Evolutionary conservation across 2,113 vertebrate species (phyloP).

Genomic region (Scomber japonicus): DNA sequence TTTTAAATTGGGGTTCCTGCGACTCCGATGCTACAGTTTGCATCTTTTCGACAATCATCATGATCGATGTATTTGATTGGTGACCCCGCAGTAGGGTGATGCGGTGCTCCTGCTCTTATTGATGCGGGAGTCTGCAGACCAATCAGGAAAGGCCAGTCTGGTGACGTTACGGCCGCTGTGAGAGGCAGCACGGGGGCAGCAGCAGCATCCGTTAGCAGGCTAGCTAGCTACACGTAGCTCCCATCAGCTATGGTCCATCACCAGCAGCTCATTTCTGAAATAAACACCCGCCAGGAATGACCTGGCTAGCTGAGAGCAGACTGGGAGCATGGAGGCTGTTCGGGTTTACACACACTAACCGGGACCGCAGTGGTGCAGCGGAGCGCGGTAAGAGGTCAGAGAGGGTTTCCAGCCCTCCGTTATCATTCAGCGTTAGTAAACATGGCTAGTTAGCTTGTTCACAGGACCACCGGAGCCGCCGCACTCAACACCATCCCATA

Average conservation of each 20-base stretch:
- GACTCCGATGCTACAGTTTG: too few species aligned
- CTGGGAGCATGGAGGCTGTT: slow-evolving; percentile 37
- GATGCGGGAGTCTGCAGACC: slow-evolving; percentile 60
- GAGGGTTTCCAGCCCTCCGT: slow-evolving; percentile 15
- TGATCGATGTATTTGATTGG: not conserved
- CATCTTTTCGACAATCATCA: too few species aligned
- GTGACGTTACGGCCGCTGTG: slow-evolving; percentile 66
- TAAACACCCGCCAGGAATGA: slow-evolving; percentile 34
- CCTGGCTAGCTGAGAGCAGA: not conserved
- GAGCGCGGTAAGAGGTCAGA: slow-evolving; percentile 61
- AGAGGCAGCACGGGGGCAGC: slow-evolving; percentile 3
- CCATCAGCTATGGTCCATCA: slow-evolving; percentile 47
- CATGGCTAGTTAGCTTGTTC: slow-evolving; percentile 70
- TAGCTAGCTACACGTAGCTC: slow-evolving; percentile 54
- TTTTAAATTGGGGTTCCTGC: too few species aligned
- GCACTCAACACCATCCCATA: slow-evolving; percentile 21
- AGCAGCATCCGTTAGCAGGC: slow-evolving; percentile 57
- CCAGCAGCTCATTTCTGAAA: not conserved
- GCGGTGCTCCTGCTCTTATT: not conserved
- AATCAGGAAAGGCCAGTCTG: slow-evolving; percentile 33
- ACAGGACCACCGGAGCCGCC: slow-evolving; percentile 44
- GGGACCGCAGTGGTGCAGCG: slow-evolving; percentile 31
- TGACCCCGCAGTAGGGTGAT: not conserved
- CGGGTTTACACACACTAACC: slow-evolving; percentile 19
- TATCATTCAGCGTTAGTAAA: slow-evolving; percentile 19